Percentiles rank a stretch among this genome's conserved stretches.
Conservation (phyloP, 2,113 vertebrate genomes). For the Passer domesticus region DNA sequence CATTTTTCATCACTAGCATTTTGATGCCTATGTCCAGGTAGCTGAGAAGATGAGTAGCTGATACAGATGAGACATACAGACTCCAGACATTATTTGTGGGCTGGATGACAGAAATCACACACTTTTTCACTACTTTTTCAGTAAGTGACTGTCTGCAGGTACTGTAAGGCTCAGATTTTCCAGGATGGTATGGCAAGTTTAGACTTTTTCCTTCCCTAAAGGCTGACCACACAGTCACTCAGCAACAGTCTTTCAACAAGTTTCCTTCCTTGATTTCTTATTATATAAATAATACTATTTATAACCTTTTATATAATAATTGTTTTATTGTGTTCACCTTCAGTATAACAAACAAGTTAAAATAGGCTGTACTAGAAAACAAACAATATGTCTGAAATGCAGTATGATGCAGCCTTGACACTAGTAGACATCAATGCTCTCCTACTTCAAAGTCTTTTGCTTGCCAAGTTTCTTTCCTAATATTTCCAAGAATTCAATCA, state of each 20-base stretch:
- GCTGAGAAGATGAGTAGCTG: not conserved
- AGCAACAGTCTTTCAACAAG: not conserved
- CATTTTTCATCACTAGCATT: not conserved
- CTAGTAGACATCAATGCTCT: not conserved
- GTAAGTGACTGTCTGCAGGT: not conserved
- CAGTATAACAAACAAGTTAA: not conserved
- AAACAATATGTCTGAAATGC: not conserved
- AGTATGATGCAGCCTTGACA: not conserved
- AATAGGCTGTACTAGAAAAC: not conserved
- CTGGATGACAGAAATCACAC: not conserved
- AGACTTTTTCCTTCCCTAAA: not conserved
- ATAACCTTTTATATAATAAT: not conserved
- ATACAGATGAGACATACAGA: not conserved
- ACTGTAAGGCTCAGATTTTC: not conserved
- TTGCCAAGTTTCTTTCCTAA: not conserved
- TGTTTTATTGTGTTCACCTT: not conserved
- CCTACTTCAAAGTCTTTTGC: not conserved
- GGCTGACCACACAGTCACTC: not conserved
- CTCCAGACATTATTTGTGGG: not conserved
- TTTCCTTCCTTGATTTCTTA: not conserved
- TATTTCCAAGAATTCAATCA: not conserved
- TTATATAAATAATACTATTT: conserved; percentile 11
- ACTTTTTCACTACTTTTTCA: not conserved
- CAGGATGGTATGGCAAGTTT: not conserved
- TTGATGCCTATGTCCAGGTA: not conserved